Evolutionary conservation across 53 echinoderm and acorn worm genomes (phyloP).

Genomic region (Temnopleurus reevesii): DNA sequence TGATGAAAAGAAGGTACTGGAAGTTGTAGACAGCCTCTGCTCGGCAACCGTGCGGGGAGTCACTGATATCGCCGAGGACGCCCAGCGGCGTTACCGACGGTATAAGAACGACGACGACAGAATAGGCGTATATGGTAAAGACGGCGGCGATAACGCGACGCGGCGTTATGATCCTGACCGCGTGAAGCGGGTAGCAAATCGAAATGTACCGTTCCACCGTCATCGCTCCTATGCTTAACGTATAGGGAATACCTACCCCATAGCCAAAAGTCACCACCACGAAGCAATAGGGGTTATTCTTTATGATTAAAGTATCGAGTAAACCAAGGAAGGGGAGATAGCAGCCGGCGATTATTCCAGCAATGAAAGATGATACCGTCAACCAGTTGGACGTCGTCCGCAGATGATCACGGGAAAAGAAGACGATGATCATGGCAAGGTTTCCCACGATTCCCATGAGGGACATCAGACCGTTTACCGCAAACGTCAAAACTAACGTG

Average conservation of each 20-base stretch:
- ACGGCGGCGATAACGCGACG: not conserved
- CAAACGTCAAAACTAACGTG: not conserved
- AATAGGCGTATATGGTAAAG: not conserved
- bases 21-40: not conserved
- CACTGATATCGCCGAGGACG: not conserved
- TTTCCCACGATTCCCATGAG: not conserved
- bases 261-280: not conserved
- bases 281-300: constrained; percentile 5
- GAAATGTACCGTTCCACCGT: constrained; percentile 30
- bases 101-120: not conserved
- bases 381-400: constrained; percentile 14
- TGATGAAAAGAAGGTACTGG: not conserved
- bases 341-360: not conserved
- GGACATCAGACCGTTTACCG: not conserved
- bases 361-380: not conserved
- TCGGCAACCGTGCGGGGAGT: not conserved
- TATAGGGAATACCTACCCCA: not conserved
- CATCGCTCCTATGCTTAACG: not conserved
- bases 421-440: not conserved
- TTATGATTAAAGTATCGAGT: not conserved
- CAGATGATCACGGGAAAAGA: not conserved
- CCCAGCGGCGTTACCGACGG: not conserved
- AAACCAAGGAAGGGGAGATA: not conserved
- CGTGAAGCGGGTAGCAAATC: constrained; percentile 1
- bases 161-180: not conserved